phyloP scores from a whole-genome alignment of 2,797 vertebrate species.

The Kryptopterus vitreolus region DNA sequence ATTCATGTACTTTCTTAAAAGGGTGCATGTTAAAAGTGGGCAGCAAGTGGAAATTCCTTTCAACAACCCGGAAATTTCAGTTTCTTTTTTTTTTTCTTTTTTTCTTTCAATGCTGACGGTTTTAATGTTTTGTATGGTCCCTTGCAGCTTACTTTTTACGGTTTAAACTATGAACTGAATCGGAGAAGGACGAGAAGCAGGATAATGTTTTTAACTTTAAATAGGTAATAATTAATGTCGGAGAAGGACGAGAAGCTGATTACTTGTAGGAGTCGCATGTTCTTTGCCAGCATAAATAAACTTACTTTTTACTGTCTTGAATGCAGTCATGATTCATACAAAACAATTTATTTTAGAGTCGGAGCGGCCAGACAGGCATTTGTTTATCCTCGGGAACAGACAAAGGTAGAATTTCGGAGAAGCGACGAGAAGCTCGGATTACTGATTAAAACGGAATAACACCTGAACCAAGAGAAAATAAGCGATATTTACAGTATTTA shows the following conservation, averaged over 20 bases:
- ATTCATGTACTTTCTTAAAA: not conserved
- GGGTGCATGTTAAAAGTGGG: not conserved
- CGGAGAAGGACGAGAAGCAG: too few species aligned
- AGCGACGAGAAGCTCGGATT: not conserved
- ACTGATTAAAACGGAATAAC: too few species aligned
- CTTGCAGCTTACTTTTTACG: too few species aligned
- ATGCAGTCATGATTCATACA: not conserved
- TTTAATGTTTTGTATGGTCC: too few species aligned
- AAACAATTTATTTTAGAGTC: not conserved
- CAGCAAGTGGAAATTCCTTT: not conserved
- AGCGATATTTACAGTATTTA: too few species aligned
- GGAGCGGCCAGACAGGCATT: too few species aligned
- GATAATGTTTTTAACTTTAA: too few species aligned
- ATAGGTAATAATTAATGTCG: not conserved
- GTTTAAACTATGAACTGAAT: conserved; percentile 43
- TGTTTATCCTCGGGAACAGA: too few species aligned
- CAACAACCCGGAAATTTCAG: not conserved
- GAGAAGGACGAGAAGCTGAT: too few species aligned
- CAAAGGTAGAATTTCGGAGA: too few species aligned
- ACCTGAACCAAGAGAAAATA: too few species aligned
- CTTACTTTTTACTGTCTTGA: not conserved
- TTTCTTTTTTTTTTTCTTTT: not conserved
- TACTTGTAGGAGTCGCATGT: not conserved
- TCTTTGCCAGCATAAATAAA: not conserved
- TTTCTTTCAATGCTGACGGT: conserved; percentile 15